A percentile compares a stretch with the other conserved stretches of the same genome.
Conservation (phyloP, 2,888 invertebrate genomes). For the Sceliomorpha sp. region DNA sequence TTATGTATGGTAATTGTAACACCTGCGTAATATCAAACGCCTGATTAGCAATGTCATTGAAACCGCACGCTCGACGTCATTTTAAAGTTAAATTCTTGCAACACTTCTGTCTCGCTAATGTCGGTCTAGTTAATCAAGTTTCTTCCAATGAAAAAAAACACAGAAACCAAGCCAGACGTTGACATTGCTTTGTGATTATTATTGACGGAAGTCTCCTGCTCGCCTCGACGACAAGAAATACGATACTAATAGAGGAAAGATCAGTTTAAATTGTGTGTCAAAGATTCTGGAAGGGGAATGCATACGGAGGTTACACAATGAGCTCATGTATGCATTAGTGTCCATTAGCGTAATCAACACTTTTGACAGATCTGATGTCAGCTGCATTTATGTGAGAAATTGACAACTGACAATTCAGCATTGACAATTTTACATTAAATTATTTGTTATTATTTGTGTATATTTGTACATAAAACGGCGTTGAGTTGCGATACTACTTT, state of each 20-base stretch:
- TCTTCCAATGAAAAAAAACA: conserved; percentile 68
- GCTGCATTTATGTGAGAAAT: conserved; percentile 14
- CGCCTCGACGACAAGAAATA: conserved; percentile 30
- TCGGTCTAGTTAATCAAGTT: conserved; percentile 66
- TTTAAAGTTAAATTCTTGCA: conserved; percentile 4
- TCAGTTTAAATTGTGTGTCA: conserved; percentile 31
- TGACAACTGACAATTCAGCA: too few species aligned
- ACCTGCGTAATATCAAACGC: too few species aligned
- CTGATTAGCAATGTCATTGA: too few species aligned
- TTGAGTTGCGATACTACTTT: too few species aligned
- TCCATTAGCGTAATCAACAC: conserved; percentile 17
- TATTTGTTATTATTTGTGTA: too few species aligned
- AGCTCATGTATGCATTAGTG: conserved; percentile 21
- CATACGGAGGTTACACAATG: conserved; percentile 37
- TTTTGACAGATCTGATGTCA: conserved; percentile 16
- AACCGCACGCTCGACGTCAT: too few species aligned
- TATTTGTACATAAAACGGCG: too few species aligned
- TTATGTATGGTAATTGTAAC: too few species aligned
- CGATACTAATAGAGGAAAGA: conserved; percentile 48
- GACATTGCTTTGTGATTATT: conserved; percentile 47
- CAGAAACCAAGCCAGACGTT: conserved; percentile 41
- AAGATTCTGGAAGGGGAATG: conserved; percentile 15
- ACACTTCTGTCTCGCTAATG: conserved; percentile 18
- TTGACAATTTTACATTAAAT: too few species aligned
- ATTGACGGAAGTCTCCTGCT: conserved; percentile 44